These are phyloP conservation scores for Rhincodon typus DNA, from an alignment of 2,797 vertebrate genomes.

Conservation along the genomic window DNA sequence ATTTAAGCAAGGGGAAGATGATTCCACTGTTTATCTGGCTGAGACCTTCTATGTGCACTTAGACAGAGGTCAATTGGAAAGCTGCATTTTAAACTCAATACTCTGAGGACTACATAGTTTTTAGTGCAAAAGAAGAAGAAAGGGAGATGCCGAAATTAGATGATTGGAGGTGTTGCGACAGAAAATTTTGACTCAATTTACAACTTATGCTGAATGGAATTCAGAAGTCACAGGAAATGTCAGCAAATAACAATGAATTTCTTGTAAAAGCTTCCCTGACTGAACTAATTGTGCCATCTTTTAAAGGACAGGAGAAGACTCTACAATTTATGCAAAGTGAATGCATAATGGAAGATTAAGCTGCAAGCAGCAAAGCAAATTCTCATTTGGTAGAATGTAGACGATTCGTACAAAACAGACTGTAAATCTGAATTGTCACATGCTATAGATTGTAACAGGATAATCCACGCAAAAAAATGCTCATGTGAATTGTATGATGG, in stretches of 20 bases:
- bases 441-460: too few species aligned
- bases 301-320: too few species aligned
- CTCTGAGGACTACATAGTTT: background rate
- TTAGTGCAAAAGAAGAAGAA: background rate
- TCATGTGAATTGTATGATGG: too few species aligned
- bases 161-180: background rate
- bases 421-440: too few species aligned
- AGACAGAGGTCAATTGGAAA: background rate
- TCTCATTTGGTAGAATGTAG: too few species aligned
- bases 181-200: background rate
- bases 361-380: too few species aligned
- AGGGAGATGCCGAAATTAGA: background rate
- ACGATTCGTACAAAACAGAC: too few species aligned
- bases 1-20: background rate
- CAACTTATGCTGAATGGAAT: background rate
- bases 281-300: too few species aligned
- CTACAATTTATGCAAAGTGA: too few species aligned
- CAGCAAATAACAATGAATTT: background rate
- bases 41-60: background rate
- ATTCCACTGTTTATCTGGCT: background rate
- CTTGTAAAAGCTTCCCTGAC: background rate
- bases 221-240: background rate
- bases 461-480: too few species aligned
- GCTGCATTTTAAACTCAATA: background rate
- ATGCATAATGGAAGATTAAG: too few species aligned